phyloP scores from a whole-genome alignment of 2,113 vertebrate genomes.

The Lepus americanus region DNA sequence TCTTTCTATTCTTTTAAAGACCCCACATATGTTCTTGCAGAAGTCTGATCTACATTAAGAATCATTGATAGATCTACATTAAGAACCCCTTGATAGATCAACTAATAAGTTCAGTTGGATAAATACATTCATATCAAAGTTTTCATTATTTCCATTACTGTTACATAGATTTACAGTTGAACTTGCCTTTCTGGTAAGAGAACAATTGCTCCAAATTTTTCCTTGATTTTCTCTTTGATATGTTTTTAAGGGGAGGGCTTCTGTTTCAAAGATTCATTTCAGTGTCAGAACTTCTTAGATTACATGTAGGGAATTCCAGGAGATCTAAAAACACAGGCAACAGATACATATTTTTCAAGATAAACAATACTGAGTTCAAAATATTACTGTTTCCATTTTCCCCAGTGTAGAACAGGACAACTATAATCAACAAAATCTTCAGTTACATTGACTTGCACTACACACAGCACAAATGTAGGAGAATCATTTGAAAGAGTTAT shows the following conservation, averaged over 20 bases:
- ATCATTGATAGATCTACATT: background rate
- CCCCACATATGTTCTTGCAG: constrained; percentile 40
- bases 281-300: constrained; percentile 57
- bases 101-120: background rate
- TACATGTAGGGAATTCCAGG: constrained; percentile 35
- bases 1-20: constrained; percentile 58
- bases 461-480: constrained; percentile 58
- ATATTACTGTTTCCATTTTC: constrained; percentile 56
- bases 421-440: constrained; percentile 75
- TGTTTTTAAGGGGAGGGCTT: constrained; percentile 54
- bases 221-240: constrained; percentile 32
- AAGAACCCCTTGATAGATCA: constrained; percentile 29
- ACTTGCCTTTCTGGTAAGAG: background rate
- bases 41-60: constrained; percentile 1
- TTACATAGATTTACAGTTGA: constrained; percentile 41
- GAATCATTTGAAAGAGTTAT: constrained; percentile 77
- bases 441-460: constrained; percentile 78
- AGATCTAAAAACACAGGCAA: constrained; percentile 1
- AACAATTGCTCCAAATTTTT: constrained; percentile 1
- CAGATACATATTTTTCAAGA: constrained; percentile 61
- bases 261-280: constrained; percentile 68
- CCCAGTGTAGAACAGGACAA: background rate
- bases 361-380: constrained; percentile 23
- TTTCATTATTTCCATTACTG: constrained; percentile 53
- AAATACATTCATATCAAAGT: background rate